A percentile compares a stretch with the other conserved stretches of the same genome.
Conservation (phyloP, 2,888 invertebrate genomes). For the Tetrapedia diversipes region DNA sequence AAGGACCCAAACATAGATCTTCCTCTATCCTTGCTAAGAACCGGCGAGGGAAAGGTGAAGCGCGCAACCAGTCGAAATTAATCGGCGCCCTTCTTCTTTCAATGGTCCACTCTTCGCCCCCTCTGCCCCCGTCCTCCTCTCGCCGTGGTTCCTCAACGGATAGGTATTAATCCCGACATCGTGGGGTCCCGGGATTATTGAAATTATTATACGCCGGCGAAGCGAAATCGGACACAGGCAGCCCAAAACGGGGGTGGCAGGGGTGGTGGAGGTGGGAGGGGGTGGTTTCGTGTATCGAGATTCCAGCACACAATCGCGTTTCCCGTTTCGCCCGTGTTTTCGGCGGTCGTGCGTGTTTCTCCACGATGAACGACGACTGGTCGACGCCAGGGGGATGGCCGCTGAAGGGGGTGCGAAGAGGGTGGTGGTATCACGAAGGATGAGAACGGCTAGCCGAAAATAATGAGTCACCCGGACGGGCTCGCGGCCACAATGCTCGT, state of each 20-base stretch:
- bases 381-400: too few species aligned
- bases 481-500: constrained; percentile 64
- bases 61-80: constrained; percentile 67
- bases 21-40: background rate
- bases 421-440: constrained; percentile 44
- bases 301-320: constrained; percentile 61
- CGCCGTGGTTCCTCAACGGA: constrained; percentile 30
- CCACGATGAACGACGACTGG: constrained; percentile 13
- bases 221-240: constrained; percentile 71
- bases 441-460: constrained; percentile 75
- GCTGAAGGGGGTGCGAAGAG: background rate
- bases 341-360: constrained; percentile 40
- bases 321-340: constrained; percentile 40
- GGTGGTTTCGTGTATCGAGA: constrained; percentile 57
- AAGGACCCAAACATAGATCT: background rate
- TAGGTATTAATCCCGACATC: constrained; percentile 74
- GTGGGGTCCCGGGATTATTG: constrained; percentile 76
- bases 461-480: constrained; percentile 78
- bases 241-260: background rate
- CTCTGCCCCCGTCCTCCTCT: constrained; percentile 13
- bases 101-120: constrained; percentile 47
- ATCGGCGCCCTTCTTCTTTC: constrained; percentile 67
- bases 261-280: background rate
- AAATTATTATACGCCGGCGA: constrained; percentile 77
- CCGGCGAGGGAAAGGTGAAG: constrained; percentile 23